Base-by-base conservation (phyloP, 2,888 invertebrate species). In the Dioctria rufipes region DNA sequence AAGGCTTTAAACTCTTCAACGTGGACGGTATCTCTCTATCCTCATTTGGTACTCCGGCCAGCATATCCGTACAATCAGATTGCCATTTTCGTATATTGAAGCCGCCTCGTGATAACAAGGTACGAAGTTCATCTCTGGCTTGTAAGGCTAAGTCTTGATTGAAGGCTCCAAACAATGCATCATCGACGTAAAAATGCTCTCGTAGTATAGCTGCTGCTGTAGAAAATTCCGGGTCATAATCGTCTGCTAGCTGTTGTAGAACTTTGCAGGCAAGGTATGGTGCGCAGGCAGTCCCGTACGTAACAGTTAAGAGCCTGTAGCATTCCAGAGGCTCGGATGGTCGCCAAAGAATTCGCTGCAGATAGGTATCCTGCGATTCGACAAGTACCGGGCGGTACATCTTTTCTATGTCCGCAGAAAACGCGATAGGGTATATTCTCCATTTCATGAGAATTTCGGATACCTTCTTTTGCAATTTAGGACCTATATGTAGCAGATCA, bases 201-300 rank as follows among this genome's bases (percentile, higher is more conserved):
- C 11, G 6, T 9, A 51, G 51, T 6, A 51, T 51, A 6, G 8
- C 2, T 6, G 51, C 51, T 6, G 51, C 51, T 9, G 6, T 11
- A 11, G 51, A 2, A 51, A 9, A 51, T 40, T 40, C 37, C 2
- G 6, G 2, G 8, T 6, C 51, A 11, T 51, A 51, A 51, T 51
- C 51, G 6, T 6, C 6, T 6, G 51, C 84, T 2, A 85, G 78
- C 60, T 84, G 84, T 11, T 81, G 66, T n/a, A 84, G 69, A 13
- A 80, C 80, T 5, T 83, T 80, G 11, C 81, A 81, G 2, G 84
- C 84, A 4, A 84, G 60, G 78, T 77, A 84, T 9, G 83, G 82
- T 2, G 84, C 84, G 11, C 83, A 81, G 3, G 83, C 83, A 6
- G 78, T 83, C 6, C 85, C 85, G 60, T 84, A 84, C 2, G 82